Conservation (phyloP, 2,888 invertebrate species). For the Nemapogon koenigi region DNA sequence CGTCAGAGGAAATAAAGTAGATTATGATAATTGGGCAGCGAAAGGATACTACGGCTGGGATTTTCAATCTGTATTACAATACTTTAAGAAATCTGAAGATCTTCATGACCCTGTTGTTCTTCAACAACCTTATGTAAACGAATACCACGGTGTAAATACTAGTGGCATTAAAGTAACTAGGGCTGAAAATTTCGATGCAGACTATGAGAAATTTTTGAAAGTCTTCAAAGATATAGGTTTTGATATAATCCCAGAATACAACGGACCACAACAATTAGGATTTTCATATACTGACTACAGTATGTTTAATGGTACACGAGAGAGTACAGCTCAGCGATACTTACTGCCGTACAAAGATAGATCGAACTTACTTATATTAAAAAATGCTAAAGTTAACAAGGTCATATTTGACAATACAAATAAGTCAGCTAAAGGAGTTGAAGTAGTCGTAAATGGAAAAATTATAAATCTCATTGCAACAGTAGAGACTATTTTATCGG, state of each 20-base stretch:
- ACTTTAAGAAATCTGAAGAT: constrained; percentile 22
- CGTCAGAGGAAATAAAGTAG: constrained; percentile 20
- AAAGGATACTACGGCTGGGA: constrained; percentile 20
- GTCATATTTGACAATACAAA: not conserved
- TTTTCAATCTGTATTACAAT: constrained; percentile 19
- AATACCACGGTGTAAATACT: not conserved
- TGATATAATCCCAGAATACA: not conserved
- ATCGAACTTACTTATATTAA: constrained; percentile 7
- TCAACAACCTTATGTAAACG: constrained; percentile 12
- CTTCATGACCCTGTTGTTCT: constrained; percentile 18
- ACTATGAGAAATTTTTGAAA: not conserved
- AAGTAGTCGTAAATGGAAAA: not conserved
- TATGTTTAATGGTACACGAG: not conserved
- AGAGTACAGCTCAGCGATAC: not conserved
- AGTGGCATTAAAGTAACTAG: not conserved
- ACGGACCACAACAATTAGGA: not conserved
- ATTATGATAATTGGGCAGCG: constrained; percentile 22
- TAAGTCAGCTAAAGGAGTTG: constrained; percentile 9
- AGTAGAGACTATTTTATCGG: constrained; percentile 9
- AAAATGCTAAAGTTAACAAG: constrained; percentile 9
- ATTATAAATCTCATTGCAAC: constrained; percentile 6
- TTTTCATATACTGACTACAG: not conserved
- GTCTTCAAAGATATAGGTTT: not conserved
- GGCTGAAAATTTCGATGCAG: not conserved
- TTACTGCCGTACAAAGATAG: constrained; percentile 2